Conservation (phyloP, 2,797 vertebrate genomes). For the Muscicapa striata region DNA sequence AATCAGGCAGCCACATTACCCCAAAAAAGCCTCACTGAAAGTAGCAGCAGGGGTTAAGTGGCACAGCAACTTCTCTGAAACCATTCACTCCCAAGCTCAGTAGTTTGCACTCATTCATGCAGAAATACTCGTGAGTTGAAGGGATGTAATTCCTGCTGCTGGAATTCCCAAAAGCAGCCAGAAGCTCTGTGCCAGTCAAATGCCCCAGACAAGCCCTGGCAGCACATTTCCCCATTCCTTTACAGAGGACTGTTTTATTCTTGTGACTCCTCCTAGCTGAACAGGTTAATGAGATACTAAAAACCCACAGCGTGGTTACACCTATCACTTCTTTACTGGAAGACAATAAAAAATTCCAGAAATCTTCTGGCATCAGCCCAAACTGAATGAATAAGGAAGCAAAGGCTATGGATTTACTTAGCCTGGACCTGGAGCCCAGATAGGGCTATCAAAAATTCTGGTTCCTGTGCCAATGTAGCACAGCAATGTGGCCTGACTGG, state of each 20-base stretch:
- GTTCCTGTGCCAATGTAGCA: background rate
- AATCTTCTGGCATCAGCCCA: conserved; percentile 9
- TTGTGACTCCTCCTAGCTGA: background rate
- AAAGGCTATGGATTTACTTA: background rate
- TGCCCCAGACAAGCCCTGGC: background rate
- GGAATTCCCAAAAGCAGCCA: background rate
- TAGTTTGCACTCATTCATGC: conserved; percentile 1
- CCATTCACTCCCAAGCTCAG: background rate
- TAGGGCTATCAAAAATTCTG: background rate
- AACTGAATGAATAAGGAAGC: background rate
- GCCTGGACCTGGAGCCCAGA: background rate
- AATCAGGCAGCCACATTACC: background rate
- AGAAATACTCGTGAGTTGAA: background rate
- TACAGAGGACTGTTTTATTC: background rate
- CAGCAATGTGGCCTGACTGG: background rate
- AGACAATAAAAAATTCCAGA: conserved; percentile 8
- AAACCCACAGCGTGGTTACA: background rate
- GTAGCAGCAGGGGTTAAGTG: background rate
- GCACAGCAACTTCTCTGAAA: background rate
- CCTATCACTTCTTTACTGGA: background rate
- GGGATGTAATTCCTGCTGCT: background rate
- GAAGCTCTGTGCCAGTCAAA: background rate
- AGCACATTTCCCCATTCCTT: background rate
- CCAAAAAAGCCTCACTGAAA: background rate
- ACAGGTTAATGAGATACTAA: background rate